These are phyloP conservation scores for Lumbricus terrestris DNA, from an alignment of 2,888 invertebrate species.

Conservation along the genomic window DNA sequence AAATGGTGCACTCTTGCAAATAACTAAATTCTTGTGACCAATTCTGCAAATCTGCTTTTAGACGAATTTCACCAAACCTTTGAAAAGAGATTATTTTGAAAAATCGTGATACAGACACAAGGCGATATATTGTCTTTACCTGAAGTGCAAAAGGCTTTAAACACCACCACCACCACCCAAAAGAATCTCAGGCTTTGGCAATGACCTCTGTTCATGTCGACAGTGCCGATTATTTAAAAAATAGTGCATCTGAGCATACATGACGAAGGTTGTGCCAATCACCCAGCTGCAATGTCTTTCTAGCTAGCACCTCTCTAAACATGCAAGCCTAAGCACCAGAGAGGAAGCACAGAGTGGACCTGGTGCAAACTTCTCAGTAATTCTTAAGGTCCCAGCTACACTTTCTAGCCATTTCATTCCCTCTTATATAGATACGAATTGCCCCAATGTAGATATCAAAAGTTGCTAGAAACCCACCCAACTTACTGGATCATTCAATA, in stretches of 20 bases:
- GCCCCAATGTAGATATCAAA: not conserved
- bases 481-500: not conserved
- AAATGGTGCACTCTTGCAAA: not conserved
- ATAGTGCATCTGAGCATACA: not conserved
- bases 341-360: not conserved
- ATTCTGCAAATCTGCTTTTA: not conserved
- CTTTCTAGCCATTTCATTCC: not conserved
- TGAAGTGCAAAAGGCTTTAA: not conserved
- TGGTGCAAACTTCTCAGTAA: not conserved
- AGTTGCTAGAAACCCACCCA: not conserved
- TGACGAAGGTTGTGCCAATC: not conserved
- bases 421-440: not conserved
- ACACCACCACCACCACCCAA: not conserved
- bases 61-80: not conserved
- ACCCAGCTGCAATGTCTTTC: not conserved
- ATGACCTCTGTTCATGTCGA: not conserved
- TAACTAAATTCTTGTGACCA: not conserved
- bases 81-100: not conserved
- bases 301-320: not conserved
- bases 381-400: not conserved
- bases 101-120: not conserved
- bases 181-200: slow-evolving; percentile 3
- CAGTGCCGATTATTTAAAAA: not conserved
- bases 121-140: not conserved
- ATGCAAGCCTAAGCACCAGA: not conserved